Base-by-base conservation (phyloP, 2,113 vertebrate species). In the Chamaea fasciata region DNA sequence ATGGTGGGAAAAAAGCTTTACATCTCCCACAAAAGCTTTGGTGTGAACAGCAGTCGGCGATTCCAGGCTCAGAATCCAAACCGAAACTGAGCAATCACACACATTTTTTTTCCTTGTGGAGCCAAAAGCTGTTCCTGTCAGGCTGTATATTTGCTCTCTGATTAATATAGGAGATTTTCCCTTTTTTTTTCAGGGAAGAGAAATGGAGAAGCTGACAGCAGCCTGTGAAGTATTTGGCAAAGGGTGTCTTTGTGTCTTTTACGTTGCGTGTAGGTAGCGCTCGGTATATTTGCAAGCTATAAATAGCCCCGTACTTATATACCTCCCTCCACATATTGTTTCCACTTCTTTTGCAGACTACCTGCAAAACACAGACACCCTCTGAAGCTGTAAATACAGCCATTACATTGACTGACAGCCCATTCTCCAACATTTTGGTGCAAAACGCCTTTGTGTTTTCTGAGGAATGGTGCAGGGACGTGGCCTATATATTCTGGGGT, bases 401-500 rank as follows among this genome's bases (percentile, higher is more conserved):
- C 46, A 10, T 33, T 39, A 30, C 41, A 39, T 33, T 20, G 14
- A 46, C 78, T 53, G 65, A 37, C 56, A 73, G 74, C 19, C n/a
- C 33, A 1, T 42, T 30, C 63, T n/a, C 55, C 11, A 15, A 41
- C 42, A 78, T 37, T 52, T 31, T n/a, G 27, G 11, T 69, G 46
- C 39, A 47, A 70, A 83, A 47, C 5, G 4, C 7, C 41, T 63
- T 20, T 27, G 15, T 50, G 35, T 56, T 83, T 89, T 26, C 44
- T 30, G 26, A 55, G 42, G 59, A 33, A 81, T 12, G n/a, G 13
- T 8, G 18, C 31, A 42, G 83, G 77, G 47, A 53, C 24, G 23
- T 15, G 62, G 35, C 13, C n/a, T 6, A 0, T 0, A 4, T 1
- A 1, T 31, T 73, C 41, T 2, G 2, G 35, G 37, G 7, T 33